Evolutionary conservation across 2,888 invertebrate genomes (phyloP).

Genomic region (Melinopterus prodromus): DNA sequence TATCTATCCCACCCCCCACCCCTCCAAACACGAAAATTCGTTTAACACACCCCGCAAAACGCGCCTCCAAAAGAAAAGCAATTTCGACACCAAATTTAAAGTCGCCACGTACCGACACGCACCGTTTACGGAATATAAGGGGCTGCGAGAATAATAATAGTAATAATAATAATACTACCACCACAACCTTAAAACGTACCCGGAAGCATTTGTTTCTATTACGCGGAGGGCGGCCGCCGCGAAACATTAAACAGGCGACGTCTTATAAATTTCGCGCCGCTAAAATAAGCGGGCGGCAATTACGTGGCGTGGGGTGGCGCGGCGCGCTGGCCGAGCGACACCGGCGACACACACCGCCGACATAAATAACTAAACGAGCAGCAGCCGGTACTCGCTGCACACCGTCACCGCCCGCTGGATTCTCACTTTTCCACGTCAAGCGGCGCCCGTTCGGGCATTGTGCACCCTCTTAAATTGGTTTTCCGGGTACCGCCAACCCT

Average conservation of each 20-base stretch:
- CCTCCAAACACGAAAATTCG: background rate
- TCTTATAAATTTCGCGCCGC: conserved; percentile 4
- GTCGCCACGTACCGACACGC: background rate
- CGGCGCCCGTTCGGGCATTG: background rate
- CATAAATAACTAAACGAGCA: conserved; percentile 4
- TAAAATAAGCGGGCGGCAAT: background rate
- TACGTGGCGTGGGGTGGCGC: background rate
- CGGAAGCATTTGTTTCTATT: background rate
- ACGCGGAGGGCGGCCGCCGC: background rate
- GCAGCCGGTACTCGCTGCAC: background rate
- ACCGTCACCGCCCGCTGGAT: background rate
- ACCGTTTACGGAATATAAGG: background rate
- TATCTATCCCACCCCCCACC: background rate
- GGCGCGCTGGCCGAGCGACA: background rate
- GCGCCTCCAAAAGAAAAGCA: background rate
- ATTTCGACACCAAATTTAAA: background rate
- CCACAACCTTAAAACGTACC: conserved; percentile 1
- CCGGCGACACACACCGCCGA: background rate
- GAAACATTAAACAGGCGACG: background rate
- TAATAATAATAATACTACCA: background rate
- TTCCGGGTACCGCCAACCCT: background rate
- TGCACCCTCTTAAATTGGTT: background rate
- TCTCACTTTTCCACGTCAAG: background rate
- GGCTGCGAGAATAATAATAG: conserved; percentile 4
- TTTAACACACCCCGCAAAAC: background rate